Base-by-base conservation (phyloP, 2,113 vertebrate genomes). In the Catagonus wagneri region DNA sequence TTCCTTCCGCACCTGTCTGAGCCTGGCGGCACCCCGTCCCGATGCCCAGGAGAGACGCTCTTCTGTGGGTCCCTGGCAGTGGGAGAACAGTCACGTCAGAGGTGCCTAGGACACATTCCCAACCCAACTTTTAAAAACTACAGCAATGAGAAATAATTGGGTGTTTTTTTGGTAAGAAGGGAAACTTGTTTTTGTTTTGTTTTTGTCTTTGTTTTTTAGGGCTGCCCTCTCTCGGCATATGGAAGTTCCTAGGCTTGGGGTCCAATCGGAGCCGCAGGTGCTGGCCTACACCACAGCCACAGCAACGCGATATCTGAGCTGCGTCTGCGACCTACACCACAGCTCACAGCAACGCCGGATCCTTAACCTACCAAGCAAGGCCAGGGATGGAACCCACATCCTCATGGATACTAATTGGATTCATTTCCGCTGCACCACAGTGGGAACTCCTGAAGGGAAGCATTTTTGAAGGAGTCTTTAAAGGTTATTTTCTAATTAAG, bases 381-480 rank as follows among this genome's bases (percentile, higher is more conserved):
- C 44, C 44, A 44, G 44, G 44, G 44, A 44, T 44, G 44, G 44
- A 44, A 44, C 44, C 44, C 44, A 44, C 44, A 44, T 44, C 44
- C 44, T 44, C 44, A 44, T 44, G 44, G 44, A 44, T 44, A 44
- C 44, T 44, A 44, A 8, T 44, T 44, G 44, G 44, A 44, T 44
- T 44, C 8, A 8, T 44, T 44, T 44, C 44, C 8, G 44, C 44
- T 44, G 44, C 8, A 8, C 44, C 44, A 44, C 44, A 44, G 44
- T 6, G 44, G 8, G 44, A 44, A 44, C 8, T 44, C 44, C 44
- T 6, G 44, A 44, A 44, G 34, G 61, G 36, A 79, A 63, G 15
- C 69, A 79, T 93, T 87, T 94, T 93, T 92, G 23, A 93, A 93
- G n/a, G 27, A 50, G 56, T 86, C 69, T 95, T 90, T 86, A 97